Percentiles rank a stretch among this genome's conserved stretches.
Conservation (phyloP, 2,113 vertebrate species). For the Papio anubis region DNA sequence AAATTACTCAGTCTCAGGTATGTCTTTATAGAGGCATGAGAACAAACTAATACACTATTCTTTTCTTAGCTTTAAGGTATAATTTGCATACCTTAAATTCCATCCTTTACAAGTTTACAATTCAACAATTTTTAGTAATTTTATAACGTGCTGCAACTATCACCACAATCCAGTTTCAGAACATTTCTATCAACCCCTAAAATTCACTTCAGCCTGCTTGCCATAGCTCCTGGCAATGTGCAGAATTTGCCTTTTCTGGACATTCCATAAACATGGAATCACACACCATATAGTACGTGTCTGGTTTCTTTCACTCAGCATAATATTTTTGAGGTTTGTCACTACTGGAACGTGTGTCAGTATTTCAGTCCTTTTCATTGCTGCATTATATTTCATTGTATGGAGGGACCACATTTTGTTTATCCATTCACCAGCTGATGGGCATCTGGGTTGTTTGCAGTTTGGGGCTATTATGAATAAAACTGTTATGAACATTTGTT, state of each 20-base stretch:
- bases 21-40: no score
- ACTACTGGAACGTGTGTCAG: accelerated
- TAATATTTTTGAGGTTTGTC: neutral
- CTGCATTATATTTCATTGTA: accelerated
- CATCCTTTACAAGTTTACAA: no score
- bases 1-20: no score
- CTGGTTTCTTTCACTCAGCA: no score
- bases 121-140: neutral
- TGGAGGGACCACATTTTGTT: neutral
- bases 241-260: neutral
- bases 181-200: neutral
- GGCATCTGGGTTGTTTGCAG: neutral
- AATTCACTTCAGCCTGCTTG: neutral
- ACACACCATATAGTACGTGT: accelerated
- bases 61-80: neutral
- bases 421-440: accelerated
- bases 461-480: neutral
- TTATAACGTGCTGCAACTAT: neutral
- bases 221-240: neutral
- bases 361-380: neutral
- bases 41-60: neutral
- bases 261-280: neutral
- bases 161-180: neutral
- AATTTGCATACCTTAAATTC: neutral
- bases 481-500: accelerated